Evolutionary conservation across 2,797 vertebrate genomes (phyloP).

Genomic region (Siniperca scherzeri): DNA sequence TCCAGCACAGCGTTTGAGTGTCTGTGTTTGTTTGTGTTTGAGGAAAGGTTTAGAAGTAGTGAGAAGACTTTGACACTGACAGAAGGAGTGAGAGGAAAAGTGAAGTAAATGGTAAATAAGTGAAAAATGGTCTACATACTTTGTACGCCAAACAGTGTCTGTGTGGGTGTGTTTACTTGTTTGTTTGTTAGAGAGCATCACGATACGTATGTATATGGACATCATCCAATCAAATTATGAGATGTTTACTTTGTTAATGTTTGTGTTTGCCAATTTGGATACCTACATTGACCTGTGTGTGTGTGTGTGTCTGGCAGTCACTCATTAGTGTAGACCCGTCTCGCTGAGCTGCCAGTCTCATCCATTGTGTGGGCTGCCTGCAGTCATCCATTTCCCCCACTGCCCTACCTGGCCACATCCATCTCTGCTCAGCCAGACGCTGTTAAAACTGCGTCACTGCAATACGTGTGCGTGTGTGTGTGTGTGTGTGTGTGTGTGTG

Average conservation of each 20-base stretch:
- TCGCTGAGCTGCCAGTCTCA: constrained; percentile 67
- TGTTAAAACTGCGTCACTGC: constrained; percentile 58
- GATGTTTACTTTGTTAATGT: constrained; percentile 29
- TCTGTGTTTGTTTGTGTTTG: constrained; percentile 1
- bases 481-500: constrained; percentile 8
- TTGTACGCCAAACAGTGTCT: neutral
- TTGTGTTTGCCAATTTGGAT: constrained; percentile 27
- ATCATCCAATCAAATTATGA: constrained; percentile 37
- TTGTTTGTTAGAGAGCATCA: constrained; percentile 19
- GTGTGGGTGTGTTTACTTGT: constrained; percentile 6
- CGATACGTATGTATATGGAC: neutral
- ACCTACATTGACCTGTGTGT: constrained; percentile 38
- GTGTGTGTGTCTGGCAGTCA: constrained; percentile 43
- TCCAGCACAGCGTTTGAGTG: neutral
- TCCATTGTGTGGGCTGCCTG: constrained; percentile 74
- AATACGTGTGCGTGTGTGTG: constrained; percentile 18
- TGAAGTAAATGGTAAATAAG: constrained; percentile 7
- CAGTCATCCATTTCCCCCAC: constrained; percentile 71
- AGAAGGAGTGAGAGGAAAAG: neutral
- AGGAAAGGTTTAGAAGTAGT: constrained; percentile 10
- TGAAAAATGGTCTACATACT: neutral
- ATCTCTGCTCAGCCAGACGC: constrained; percentile 69
- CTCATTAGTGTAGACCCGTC: constrained; percentile 77
- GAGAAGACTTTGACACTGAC: constrained; percentile 12
- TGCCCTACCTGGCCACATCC: constrained; percentile 72